phyloP scores from a whole-genome alignment of 2,113 vertebrate genomes.

The Apteryx mantelli region DNA sequence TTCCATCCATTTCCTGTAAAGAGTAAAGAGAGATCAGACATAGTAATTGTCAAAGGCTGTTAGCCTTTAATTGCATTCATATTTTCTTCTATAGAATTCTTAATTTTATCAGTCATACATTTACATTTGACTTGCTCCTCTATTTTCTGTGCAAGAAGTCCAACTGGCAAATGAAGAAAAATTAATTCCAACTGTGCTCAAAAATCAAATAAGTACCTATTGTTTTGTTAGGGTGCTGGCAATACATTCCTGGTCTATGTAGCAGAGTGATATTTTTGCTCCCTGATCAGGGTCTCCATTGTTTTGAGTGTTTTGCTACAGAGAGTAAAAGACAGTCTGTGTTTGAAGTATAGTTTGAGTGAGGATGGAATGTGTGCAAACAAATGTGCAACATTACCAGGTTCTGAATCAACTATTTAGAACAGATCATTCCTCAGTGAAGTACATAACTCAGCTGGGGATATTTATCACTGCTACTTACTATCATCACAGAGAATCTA shows the following conservation, averaged over 20 bases:
- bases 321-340: not conserved
- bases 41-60: not conserved
- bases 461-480: not conserved
- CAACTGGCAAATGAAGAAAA: not conserved
- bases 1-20: not conserved
- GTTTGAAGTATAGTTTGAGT: not conserved
- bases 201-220: not conserved
- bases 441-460: not conserved
- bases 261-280: not conserved
- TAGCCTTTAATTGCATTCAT: not conserved
- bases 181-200: not conserved
- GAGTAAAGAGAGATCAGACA: not conserved
- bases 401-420: not conserved
- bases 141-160: not conserved
- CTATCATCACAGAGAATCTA: not conserved
- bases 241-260: not conserved
- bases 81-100: not conserved
- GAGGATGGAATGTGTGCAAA: not conserved
- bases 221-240: not conserved
- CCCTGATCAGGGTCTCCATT: not conserved
- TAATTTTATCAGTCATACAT: rapidly evolving
- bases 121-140: not conserved
- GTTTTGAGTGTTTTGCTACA: not conserved
- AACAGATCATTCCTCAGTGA: not conserved
- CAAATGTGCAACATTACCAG: constrained; percentile 7